Base-by-base conservation (phyloP, 2,888 invertebrate genomes). In the Drosophila picticornis region DNA sequence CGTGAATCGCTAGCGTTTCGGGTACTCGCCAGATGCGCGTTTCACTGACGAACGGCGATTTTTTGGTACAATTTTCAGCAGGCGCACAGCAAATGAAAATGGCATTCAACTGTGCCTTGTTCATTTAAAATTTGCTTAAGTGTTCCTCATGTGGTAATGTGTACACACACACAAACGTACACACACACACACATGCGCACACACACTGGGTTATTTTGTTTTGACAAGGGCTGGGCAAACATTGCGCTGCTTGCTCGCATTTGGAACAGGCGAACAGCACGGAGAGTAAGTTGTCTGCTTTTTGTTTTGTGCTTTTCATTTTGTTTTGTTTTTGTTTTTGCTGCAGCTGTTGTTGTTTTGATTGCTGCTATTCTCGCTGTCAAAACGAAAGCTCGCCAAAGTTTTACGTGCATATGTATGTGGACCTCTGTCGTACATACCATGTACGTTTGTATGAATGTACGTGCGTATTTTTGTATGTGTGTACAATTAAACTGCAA, bases 201-300 rank as follows among this genome's bases (percentile, higher is more conserved):
- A 53, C 59, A 25, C 36, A 50, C 34, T 22, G 36, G 22, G 11
- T 19, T 46, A 62, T 38, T 52, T 22, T n/a, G 40, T 36, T 46
- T 62, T 71, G 46, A 65, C 84, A 84, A 84, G 87, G 86, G 87
- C 89, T 84, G 84, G 81, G 77, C 82, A 85, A 85, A 85, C 71
- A 84, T 90, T 80, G 80, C 80, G 90, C 82, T 84, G 90, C 85
- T 88, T 84, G 88, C 90, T 85, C 85, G 75, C 83, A 69, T 70
- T 89, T 61, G 38, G 72, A 90, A 58, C 75, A 90, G 85, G 90
- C 68, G 60, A 74, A 68, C 85, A 85, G 90, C 71, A 25, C 46
- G 58, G 31, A 10, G 34, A 75, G 68, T 59, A 55, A 51, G 53
- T 52, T 56, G 50, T 36, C 19, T 38, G 63, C 40, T 53, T 25